These are phyloP conservation scores for Hydropsyche tenuis DNA, from an alignment of 1,140 invertebrate genomes.

Conservation along the genomic window DNA sequence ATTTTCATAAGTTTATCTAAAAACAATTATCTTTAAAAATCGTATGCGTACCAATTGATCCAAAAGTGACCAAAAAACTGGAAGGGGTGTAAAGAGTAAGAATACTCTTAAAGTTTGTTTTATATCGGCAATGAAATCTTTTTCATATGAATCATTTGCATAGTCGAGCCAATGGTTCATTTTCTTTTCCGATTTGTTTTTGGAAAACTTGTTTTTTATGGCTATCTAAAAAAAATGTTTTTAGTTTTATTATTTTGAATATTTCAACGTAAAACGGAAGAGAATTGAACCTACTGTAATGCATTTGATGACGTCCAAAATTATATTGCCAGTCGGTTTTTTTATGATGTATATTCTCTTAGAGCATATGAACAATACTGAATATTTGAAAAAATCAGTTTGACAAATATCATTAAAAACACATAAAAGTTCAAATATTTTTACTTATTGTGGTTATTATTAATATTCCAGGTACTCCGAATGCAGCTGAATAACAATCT, in stretches of 20 bases:
- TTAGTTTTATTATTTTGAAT: constrained; percentile 4
- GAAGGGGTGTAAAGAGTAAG: constrained; percentile 80
- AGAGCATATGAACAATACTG: constrained; percentile 80
- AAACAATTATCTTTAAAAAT: no score
- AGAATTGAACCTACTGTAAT: constrained; percentile 75
- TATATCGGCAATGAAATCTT: constrained; percentile 74
- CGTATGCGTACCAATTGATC: constrained; percentile 83
- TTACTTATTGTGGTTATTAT: constrained; percentile 66
- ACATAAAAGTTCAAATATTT: no score
- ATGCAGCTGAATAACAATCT: constrained; percentile 74
- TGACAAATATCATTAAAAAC: no score
- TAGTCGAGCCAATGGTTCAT: constrained; percentile 81
- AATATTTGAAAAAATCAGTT: no score
- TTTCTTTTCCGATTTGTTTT: constrained; percentile 56
- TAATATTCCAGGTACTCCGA: constrained; percentile 72
- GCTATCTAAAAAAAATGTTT: constrained; percentile 51
- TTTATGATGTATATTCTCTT: constrained; percentile 78
- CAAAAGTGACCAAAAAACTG: constrained; percentile 89
- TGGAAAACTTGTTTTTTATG: constrained; percentile 54
- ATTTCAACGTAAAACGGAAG: neutral
- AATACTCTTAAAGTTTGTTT: constrained; percentile 77
- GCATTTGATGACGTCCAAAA: constrained; percentile 78
- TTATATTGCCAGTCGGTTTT: constrained; percentile 82
- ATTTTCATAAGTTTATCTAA: neutral
- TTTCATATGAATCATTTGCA: constrained; percentile 74